Evolutionary conservation across 2,797 vertebrate species (phyloP).

Genomic region (Pyrrhura leucotis): DNA sequence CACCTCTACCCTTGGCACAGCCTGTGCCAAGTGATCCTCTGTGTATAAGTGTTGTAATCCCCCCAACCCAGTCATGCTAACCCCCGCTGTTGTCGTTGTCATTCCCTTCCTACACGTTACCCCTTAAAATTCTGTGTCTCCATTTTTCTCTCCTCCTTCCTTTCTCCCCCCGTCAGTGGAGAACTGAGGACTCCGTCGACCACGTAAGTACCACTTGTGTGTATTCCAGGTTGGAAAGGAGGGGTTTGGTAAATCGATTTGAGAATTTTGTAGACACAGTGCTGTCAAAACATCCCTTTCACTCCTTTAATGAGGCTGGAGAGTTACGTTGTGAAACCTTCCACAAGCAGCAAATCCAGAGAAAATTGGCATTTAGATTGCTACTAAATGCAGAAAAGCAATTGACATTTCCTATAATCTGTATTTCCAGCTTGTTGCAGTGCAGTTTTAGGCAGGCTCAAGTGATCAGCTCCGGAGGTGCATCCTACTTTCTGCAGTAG

Average conservation of each 20-base stretch:
- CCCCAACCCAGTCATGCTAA: constrained; percentile 56
- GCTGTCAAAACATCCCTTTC: constrained; percentile 73
- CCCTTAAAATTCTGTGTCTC: constrained; percentile 85
- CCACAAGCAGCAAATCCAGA: constrained; percentile 71
- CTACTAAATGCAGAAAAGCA: constrained; percentile 73
- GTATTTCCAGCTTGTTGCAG: constrained; percentile 71
- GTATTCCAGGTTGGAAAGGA: constrained; percentile 80
- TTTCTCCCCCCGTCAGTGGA: constrained; percentile 89
- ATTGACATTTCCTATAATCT: constrained; percentile 78
- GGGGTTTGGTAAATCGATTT: constrained; percentile 73
- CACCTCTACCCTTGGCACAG: constrained; percentile 32
- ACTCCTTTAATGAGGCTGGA: constrained; percentile 61
- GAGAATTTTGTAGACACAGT: constrained; percentile 65
- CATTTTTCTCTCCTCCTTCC: constrained; percentile 85
- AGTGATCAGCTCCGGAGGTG: constrained; percentile 50
- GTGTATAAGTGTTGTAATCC: constrained; percentile 63
- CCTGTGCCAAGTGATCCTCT: constrained; percentile 18
- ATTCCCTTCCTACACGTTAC: constrained; percentile 47
- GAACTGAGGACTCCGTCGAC: constrained; percentile 93
- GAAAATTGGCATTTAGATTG: constrained; percentile 77
- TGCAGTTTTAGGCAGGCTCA: constrained; percentile 75
- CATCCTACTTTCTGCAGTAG: constrained; percentile 42
- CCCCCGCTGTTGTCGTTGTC: constrained; percentile 50
- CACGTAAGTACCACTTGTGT: constrained; percentile 95
- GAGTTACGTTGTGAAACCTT: constrained; percentile 60